These are phyloP conservation scores for Myanophis thanlyinensis DNA, from an alignment of 2,113 vertebrate genomes.

Conservation along the genomic window DNA sequence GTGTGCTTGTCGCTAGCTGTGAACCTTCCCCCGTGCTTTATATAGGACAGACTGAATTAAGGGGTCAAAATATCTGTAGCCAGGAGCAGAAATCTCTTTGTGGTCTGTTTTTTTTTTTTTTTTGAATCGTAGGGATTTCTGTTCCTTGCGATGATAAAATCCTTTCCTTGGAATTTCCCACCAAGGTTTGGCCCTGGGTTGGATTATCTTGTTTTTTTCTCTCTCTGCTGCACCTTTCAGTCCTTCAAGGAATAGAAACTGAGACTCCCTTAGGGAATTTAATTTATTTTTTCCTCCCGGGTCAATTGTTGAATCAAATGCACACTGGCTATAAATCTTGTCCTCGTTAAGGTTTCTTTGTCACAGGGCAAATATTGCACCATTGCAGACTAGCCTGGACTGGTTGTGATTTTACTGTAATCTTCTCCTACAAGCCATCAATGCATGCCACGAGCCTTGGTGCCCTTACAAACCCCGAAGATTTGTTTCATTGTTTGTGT, in stretches of 20 bases:
- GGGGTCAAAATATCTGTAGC: not conserved
- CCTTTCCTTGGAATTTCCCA: not conserved
- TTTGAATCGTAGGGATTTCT: not conserved
- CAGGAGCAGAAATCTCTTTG: not conserved
- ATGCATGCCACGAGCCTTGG: not conserved
- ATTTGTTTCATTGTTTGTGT: not conserved
- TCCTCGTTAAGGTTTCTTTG: not conserved
- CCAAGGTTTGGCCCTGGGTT: not conserved
- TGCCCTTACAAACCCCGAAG: too few species aligned
- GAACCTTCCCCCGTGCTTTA: not conserved
- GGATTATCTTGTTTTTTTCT: not conserved
- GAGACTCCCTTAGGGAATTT: not conserved
- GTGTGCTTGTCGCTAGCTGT: not conserved
- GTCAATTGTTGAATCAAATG: not conserved
- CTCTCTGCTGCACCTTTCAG: not conserved
- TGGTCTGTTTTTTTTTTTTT: not conserved
- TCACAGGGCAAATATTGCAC: not conserved
- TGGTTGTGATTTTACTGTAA: not conserved
- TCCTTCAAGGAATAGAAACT: not conserved
- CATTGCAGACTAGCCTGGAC: not conserved
- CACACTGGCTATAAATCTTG: not conserved
- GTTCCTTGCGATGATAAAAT: not conserved
- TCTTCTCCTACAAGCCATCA: too few species aligned
- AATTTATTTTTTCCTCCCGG: accelerated
- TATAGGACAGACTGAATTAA: not conserved